Conservation (phyloP, 2,888 invertebrate species). For the Heliconius cydno region DNA sequence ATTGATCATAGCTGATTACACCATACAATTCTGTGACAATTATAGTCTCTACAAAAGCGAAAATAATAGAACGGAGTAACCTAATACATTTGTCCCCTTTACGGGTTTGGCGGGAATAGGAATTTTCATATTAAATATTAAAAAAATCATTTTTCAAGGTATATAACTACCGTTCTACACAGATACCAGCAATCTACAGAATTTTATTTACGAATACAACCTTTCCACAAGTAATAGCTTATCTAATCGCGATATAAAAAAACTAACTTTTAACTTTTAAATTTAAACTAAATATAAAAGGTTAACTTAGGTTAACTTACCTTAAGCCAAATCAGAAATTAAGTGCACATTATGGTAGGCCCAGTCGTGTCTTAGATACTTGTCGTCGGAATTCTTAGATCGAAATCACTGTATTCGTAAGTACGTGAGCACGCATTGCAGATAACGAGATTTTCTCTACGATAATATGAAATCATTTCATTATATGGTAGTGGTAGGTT, state of each 20-base stretch:
- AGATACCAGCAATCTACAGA: no score
- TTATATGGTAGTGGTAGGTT: background rate
- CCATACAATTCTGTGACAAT: no score
- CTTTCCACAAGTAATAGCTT: background rate
- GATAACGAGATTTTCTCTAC: constrained; percentile 36
- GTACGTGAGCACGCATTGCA: constrained; percentile 43
- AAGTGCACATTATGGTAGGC: constrained; percentile 36
- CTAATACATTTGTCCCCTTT: no score
- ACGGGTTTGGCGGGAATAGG: no score
- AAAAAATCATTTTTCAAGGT: no score
- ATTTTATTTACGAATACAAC: no score
- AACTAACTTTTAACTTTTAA: no score
- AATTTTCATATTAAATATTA: no score
- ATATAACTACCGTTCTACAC: no score
- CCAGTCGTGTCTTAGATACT: constrained; percentile 42
- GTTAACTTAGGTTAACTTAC: constrained; percentile 2
- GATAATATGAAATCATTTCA: constrained; percentile 22
- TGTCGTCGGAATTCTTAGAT: constrained; percentile 41
- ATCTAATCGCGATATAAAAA: background rate
- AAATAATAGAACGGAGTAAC: no score
- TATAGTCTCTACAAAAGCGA: no score
- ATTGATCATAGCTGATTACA: no score
- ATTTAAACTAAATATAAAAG: background rate
- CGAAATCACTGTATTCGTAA: constrained; percentile 32
- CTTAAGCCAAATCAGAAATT: constrained; percentile 36